Evolutionary conservation across 1,140 invertebrate species (phyloP).

Genomic region (Akabosia matsudoensis): DNA sequence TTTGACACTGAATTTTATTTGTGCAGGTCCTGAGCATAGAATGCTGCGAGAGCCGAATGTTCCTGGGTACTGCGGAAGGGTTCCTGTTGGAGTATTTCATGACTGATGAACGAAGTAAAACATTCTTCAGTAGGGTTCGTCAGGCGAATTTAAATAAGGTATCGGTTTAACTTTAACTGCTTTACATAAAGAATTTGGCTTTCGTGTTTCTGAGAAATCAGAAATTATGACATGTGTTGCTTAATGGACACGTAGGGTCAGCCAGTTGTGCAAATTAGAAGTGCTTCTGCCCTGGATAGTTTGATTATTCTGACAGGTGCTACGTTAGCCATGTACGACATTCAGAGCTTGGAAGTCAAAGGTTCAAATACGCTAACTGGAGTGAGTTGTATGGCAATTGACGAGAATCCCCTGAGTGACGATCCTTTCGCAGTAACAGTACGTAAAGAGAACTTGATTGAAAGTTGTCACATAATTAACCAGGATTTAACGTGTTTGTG

Average conservation of each 20-base stretch:
- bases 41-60: constrained; percentile 43
- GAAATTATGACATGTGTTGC: not conserved
- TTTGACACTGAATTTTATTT: not conserved
- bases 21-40: constrained; percentile 44
- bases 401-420: constrained; percentile 41
- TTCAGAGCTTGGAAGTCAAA: constrained; percentile 42
- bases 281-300: constrained; percentile 44
- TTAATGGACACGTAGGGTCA: constrained; percentile 26
- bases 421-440: constrained; percentile 44
- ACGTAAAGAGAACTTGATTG: not conserved
- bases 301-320: constrained; percentile 40
- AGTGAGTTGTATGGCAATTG: constrained; percentile 38
- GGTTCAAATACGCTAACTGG: constrained; percentile 30
- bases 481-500: not conserved
- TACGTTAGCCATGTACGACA: constrained; percentile 39
- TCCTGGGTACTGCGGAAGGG: constrained; percentile 44
- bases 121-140: constrained; percentile 34
- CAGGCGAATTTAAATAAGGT: constrained; percentile 33
- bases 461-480: not conserved
- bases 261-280: constrained; percentile 36
- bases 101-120: constrained; percentile 34
- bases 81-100: constrained; percentile 43
- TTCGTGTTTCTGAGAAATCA: not conserved
- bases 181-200: no score
- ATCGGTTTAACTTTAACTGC: not conserved